Percentiles rank a stretch among this genome's conserved stretches.
phyloP scores from a whole-genome alignment of 2,797 vertebrate genomes.

The Pipistrellus pipistrellus region DNA sequence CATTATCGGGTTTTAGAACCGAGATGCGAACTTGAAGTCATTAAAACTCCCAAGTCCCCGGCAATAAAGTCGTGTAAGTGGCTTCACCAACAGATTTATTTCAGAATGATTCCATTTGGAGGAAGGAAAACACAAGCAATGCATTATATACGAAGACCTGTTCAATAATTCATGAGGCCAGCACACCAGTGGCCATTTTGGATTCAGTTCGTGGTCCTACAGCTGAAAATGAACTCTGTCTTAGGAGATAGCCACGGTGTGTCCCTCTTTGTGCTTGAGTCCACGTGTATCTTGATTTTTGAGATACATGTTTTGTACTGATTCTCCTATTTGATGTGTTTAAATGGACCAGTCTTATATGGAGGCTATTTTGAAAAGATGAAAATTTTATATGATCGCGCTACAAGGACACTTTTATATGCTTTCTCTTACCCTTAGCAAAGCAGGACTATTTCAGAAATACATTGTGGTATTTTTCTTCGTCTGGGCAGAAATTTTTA shows the following conservation, averaged over 20 bases:
- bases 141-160: constrained; percentile 26
- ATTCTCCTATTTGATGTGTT: not conserved
- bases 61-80: constrained; percentile 70
- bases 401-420: not conserved
- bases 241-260: not conserved
- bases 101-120: constrained; percentile 76
- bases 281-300: not conserved
- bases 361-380: not conserved
- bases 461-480: not conserved
- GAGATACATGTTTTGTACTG: not conserved
- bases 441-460: constrained; percentile 21
- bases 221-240: not conserved
- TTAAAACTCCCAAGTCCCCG: constrained; percentile 54
- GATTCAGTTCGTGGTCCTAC: not conserved
- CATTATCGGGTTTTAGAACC: constrained; percentile 63
- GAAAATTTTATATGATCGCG: not conserved
- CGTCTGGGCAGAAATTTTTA: not conserved
- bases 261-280: not conserved
- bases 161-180: constrained; percentile 76
- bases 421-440: not conserved
- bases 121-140: constrained; percentile 68
- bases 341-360: not conserved
- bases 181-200: not conserved
- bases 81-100: constrained; percentile 75
- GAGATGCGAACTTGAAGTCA: constrained; percentile 69